Percentiles rank a stretch among this genome's conserved stretches.
These are phyloP conservation scores for Pherbina coryleti DNA, from an alignment of 2,888 invertebrate genomes.

Conservation along the genomic window DNA sequence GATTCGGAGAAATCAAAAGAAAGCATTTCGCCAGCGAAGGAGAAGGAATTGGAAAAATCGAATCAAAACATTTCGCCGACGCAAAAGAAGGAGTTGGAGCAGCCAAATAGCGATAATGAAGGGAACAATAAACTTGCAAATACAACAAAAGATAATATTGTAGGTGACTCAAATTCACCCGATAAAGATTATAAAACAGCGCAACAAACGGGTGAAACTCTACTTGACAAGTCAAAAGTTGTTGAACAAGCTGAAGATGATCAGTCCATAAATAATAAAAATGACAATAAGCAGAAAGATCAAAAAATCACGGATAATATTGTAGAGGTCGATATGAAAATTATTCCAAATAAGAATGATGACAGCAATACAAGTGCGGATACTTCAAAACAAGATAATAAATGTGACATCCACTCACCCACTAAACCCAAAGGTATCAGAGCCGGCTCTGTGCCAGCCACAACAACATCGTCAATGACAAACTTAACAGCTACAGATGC, in stretches of 20 bases:
- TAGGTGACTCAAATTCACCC: not conserved
- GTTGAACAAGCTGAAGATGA: not conserved
- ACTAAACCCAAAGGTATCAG: slow-evolving; percentile 3
- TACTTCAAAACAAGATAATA: not conserved
- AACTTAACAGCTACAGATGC: not conserved
- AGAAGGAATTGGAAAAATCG: no score
- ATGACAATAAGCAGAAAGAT: not conserved
- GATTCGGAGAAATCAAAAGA: not conserved
- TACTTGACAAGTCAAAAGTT: no score
- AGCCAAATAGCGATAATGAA: not conserved
- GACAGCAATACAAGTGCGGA: not conserved
- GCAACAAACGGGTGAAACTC: not conserved
- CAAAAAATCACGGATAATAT: not conserved
- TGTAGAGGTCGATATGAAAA: not conserved
- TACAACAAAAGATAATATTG: not conserved
- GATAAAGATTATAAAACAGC: not conserved
- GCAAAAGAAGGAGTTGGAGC: no score
- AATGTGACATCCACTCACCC: not conserved
- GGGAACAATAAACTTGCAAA: not conserved
- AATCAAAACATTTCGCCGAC: no score
- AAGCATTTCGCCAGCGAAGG: no score
- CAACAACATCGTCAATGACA: not conserved
- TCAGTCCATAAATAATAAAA: not conserved
- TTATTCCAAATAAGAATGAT: not conserved
- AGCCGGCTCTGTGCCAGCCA: slow-evolving; percentile 35